Base-by-base conservation (phyloP, 2,888 invertebrate species). In the Salticus scenicus region DNA sequence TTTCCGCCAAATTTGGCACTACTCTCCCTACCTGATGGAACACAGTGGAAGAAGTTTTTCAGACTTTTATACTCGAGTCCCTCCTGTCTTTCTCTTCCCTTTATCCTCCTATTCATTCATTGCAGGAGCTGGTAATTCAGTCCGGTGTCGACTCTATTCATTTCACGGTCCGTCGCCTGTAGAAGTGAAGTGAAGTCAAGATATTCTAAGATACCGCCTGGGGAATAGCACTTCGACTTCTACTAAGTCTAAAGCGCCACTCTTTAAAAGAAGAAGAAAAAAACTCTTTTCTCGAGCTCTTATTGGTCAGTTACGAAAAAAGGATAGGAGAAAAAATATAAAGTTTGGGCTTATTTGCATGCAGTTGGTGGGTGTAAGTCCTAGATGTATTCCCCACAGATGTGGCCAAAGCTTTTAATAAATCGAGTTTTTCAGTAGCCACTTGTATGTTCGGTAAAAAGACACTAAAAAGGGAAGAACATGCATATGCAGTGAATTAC, bases 131-230 rank as follows among this genome's bases (percentile, higher is more conserved):
- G 71, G 82, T 83, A 83, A 83, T 83, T 83, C 82, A 76, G 75
- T 76, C 75, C 76, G 64, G 71, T 83, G 82, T 83, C 82, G 82
- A 83, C 82, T 83, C 82, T 72, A 83, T 83, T 83, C 82, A 83
- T 83, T 83, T 83, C 82, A 83, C 72, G 82, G 76, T 71, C 82
- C 82, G 82, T 76, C 82, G 82, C 82, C 82, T 72, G 51, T 66
- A 63, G 70, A 82, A 82, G 75, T 71, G 75, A 82, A 82, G 75
- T 82, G 81, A 82, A 82, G 69, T 41, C 41, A 83, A 83, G 82
- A 83, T 83, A 83, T 76, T 83, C 82, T 71, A 67, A 72, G 72
- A 76, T 67, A 66, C 69, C 63, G 63, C 63, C 63, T 33, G 28
- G 71, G 73, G 66, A 76, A 41, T 64, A 70, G 81, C 70, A 82